Base-by-base conservation (phyloP, 2,113 vertebrate species). In the Anser brachyrhynchus region DNA sequence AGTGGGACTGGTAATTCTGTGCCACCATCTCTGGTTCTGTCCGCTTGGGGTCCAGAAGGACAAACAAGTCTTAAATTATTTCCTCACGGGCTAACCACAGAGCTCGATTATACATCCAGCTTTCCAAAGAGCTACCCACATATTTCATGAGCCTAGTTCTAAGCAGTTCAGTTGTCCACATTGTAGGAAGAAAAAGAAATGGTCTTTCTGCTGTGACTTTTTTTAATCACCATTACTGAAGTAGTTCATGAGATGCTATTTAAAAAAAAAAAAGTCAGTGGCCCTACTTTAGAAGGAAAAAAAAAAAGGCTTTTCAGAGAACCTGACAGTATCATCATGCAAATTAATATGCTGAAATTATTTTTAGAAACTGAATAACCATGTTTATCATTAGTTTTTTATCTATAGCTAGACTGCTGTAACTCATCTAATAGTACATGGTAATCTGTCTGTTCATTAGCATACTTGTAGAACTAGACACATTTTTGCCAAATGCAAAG, bases 401-500 rank as follows among this genome's bases (percentile, higher is more conserved):
- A 51, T 37, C n/a, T 70, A 28, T 51, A 51, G 62, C 61, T 83
- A 13, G n/a, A 51, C n/a, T 88, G 59, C 61, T 84, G 11, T 46
- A 94, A 81, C 13, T 10, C 54, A 89, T 59, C 67, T 91, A 76
- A 85, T 86, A 86, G 33, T 78, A 33, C 41, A 44, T 49, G 33
- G 31, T 39, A 78, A 73, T 82, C 49, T 83, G 58, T 88, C 76
- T 93, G 39, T 95, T 95, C 82, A 91, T 90, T 89, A 91, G 29
- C 35, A 87, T 51, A 83, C 17, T 87, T 25, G 10, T 54, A 9
- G 59, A 90, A 70, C 29, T 78, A 61, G 69, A 76, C 54, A 67
- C 4, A 71, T 88, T 93, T 97, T 97, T 93, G 77, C 87, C 57
- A 73, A 84, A 94, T 93, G 88, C 62, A 84, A 62, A 61, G 78